Evolutionary conservation across 2,113 vertebrate genomes (phyloP), one percentile per base, ranked within the genome.

Genomic region (Cyanoderma ruficeps): DNA sequence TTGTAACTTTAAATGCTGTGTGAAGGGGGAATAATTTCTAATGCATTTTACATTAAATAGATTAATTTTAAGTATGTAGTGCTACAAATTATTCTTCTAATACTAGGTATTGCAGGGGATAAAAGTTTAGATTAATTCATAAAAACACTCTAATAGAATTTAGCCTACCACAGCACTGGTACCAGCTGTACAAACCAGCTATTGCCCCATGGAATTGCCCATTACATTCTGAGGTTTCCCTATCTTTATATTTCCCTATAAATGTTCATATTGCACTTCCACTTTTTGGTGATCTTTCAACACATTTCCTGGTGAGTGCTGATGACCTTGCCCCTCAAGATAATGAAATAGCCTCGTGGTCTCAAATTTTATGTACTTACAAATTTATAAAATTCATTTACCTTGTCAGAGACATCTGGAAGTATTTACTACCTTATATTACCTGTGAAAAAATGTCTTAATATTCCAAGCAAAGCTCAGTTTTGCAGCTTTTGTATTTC

Each of bases 401-500:
- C 64, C 30, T 88, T 89, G 35, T 37, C 82, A 80, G 69, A 83
- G 68, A 63, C 25, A 95, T 69, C 75, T 88, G n/a, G 47, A 90
- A 95, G 91, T 90, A 95, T 87, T 89, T 97, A 95, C 46, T 72
- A 65, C 60, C 30, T 87, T 59, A 69, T 59, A 96, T 93, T 93
- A 96, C 83, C 22, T 44, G 59, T 94, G 91, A 96, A 94, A 95
- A 96, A 97, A 37, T 87, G 83, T 60, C 82, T 91, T 90, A 93
- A 95, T 97, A 97, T 92, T 88, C 63, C 69, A 96, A 74, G 37
- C 2, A 92, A 75, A 93, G 41, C n/a, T 77, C 44, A 57, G 27
- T 60, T 83, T 95, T 92, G 24, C 31, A 87, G 83, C 12, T 93
- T 89, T 79, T 82, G 30, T 69, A 55, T 92, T 89, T 81, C 76